These are phyloP conservation scores for Cossypha polioptera DNA, from an alignment of 2,797 vertebrate species.

Conservation along the genomic window DNA sequence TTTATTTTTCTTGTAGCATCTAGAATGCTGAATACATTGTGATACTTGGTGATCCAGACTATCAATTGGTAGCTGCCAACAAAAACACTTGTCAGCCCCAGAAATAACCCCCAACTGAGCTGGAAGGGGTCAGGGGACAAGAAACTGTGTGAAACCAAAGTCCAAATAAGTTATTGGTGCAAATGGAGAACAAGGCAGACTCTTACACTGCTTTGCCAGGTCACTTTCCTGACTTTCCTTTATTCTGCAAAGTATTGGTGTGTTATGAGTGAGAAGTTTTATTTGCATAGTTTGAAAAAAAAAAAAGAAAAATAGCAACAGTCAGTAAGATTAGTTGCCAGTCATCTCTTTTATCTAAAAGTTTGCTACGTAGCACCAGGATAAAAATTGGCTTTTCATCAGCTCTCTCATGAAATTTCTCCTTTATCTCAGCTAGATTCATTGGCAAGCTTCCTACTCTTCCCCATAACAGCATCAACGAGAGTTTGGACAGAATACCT, in stretches of 20 bases:
- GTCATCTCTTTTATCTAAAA: background rate
- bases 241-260: background rate
- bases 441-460: background rate
- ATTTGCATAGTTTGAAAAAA: background rate
- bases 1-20: background rate
- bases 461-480: background rate
- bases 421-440: background rate
- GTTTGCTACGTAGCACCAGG: background rate
- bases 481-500: background rate
- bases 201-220: background rate
- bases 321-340: background rate
- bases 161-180: background rate
- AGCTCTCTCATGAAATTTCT: background rate
- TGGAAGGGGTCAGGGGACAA: background rate
- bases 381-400: background rate
- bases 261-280: background rate
- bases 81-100: background rate
- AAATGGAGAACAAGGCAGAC: background rate
- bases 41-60: background rate
- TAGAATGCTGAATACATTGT: background rate
- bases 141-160: background rate
- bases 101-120: background rate
- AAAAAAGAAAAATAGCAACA: background rate
- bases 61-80: background rate
- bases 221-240: background rate